A percentile compares a stretch with the other conserved stretches of the same genome.
phyloP scores from a whole-genome alignment of 2,888 invertebrate species.

The Liodrosophila aerea region DNA sequence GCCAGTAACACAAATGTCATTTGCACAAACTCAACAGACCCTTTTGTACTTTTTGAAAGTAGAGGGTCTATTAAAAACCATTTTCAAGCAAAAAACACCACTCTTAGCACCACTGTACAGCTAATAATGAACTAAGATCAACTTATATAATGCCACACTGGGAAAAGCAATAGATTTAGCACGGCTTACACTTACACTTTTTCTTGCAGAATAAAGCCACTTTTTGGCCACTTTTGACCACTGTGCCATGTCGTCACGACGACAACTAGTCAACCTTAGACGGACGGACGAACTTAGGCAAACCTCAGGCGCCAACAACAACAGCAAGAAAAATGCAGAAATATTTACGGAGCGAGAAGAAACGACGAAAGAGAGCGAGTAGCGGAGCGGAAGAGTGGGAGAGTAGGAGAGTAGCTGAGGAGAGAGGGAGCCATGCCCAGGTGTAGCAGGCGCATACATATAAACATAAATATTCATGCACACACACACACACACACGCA shows the following conservation, averaged over 20 bases:
- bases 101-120: too few relatives aligned
- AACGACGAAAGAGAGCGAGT: conserved; percentile 7
- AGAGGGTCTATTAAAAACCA: too few relatives aligned
- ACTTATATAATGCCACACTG: too few relatives aligned
- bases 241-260: conserved; percentile 9
- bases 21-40: too few relatives aligned
- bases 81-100: too few relatives aligned
- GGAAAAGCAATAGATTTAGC: too few relatives aligned
- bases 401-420: conserved; percentile 18
- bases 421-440: conserved; percentile 40
- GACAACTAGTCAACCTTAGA: conserved; percentile 49
- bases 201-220: too few relatives aligned
- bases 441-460: conserved; percentile 10
- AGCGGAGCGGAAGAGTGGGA: neutral
- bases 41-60: too few relatives aligned
- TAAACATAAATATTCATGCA: neutral
- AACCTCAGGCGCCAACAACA: conserved; percentile 29
- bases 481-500: neutral
- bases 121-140: too few relatives aligned
- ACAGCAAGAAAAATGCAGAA: conserved; percentile 21
- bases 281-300: conserved; percentile 26
- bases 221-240: neutral
- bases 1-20: too few relatives aligned
- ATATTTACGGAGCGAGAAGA: conserved; percentile 23
- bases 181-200: too few relatives aligned